Percentiles rank a stretch among this genome's conserved stretches.
These are phyloP conservation scores for Pocillopora damicornis DNA, from an alignment of 64 coral and sea anemone species.

Conservation along the genomic window DNA sequence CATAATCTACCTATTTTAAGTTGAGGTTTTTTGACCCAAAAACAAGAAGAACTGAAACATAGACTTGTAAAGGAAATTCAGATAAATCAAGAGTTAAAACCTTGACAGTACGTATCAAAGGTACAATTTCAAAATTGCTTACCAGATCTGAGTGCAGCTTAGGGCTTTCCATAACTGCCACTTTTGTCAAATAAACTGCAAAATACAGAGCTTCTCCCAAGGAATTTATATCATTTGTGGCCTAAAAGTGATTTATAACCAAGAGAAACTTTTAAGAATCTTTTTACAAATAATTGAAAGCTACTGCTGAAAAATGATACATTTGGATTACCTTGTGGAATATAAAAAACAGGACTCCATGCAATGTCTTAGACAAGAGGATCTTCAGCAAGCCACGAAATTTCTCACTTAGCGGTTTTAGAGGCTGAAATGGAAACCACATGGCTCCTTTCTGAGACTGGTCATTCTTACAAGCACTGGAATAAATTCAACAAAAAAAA, in stretches of 20 bases:
- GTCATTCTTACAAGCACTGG: constrained; percentile 15
- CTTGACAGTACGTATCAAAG: background rate
- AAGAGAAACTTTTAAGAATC: background rate
- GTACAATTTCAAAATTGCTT: background rate
- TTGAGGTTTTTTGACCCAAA: too few species aligned
- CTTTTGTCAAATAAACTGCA: constrained; percentile 74
- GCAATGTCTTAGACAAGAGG: constrained; percentile 81
- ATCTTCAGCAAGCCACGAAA: constrained; percentile 58
- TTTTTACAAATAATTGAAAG: background rate
- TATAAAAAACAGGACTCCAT: constrained; percentile 82
- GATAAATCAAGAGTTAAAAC: background rate
- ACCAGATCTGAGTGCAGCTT: constrained; percentile 38
- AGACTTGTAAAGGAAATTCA: too few species aligned
- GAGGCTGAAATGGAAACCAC: constrained; percentile 72
- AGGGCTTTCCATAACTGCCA: constrained; percentile 51
- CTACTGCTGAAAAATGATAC: background rate
- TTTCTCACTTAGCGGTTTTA: constrained; percentile 68
- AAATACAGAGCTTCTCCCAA: constrained; percentile 64
- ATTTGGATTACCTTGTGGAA: constrained; percentile 69
- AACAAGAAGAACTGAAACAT: too few species aligned
- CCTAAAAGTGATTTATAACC: constrained; percentile 27
- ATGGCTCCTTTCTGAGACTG: background rate
- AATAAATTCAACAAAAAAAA: background rate
- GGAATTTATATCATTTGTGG: constrained; percentile 46
- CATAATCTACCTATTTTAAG: too few species aligned